phyloP scores from a whole-genome alignment of 2,113 vertebrate genomes.

The Corynorhinus townsendii region DNA sequence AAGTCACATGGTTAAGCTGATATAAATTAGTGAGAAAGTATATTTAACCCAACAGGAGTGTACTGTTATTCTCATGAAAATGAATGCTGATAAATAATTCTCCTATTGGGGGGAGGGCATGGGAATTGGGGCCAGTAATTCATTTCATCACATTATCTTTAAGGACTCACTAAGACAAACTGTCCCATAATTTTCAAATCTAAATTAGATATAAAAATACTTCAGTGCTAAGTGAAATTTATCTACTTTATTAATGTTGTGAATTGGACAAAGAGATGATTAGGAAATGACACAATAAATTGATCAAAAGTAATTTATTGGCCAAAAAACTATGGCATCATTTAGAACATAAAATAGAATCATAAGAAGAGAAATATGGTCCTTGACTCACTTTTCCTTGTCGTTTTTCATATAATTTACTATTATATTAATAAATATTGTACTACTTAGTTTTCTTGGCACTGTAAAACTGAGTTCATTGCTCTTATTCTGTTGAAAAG shows the following conservation, averaged over 20 bases:
- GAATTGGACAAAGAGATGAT: background rate
- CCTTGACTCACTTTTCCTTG: background rate
- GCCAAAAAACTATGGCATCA: background rate
- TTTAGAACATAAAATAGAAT: background rate
- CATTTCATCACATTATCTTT: background rate
- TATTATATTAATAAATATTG: background rate
- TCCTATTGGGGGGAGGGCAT: rapidly evolving
- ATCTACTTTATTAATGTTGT: background rate
- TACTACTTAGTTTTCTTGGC: background rate
- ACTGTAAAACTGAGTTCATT: background rate
- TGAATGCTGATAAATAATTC: background rate
- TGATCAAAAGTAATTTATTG: background rate
- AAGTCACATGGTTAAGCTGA: background rate
- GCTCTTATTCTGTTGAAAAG: background rate
- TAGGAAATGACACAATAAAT: background rate
- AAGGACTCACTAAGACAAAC: background rate
- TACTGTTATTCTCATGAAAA: background rate
- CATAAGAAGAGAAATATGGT: background rate
- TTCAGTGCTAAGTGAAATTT: background rate
- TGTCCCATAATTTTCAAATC: background rate
- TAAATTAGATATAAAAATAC: background rate
- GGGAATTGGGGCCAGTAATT: background rate
- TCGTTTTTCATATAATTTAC: background rate
- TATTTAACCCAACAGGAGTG: background rate
- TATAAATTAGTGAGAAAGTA: background rate